Evolutionary conservation across 2,113 vertebrate species (phyloP).

Genomic region (Pantherophis guttatus): DNA sequence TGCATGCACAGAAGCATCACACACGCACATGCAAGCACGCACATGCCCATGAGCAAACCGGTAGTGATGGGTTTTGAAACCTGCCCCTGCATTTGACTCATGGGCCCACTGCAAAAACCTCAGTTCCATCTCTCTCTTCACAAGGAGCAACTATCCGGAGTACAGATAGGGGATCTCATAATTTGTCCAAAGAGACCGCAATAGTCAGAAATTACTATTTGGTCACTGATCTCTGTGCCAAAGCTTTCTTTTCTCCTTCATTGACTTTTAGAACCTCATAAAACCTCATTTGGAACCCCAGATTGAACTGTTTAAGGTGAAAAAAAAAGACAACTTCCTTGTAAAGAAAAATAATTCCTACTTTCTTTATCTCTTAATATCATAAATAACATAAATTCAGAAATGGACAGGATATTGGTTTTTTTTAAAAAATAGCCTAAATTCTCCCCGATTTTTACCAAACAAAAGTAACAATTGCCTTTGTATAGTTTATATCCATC

Average conservation of each 20-base stretch:
- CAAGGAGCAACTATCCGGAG: not conserved
- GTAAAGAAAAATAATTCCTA: not conserved
- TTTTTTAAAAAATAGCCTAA: not conserved
- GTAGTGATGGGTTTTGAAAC: no score
- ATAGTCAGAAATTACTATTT: not conserved
- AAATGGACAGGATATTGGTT: not conserved
- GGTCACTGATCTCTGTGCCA: not conserved
- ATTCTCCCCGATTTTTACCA: constrained; percentile 42
- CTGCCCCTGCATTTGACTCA: not conserved
- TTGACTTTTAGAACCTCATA: not conserved
- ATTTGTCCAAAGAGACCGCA: not conserved
- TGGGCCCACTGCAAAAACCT: not conserved
- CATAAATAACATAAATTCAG: constrained; percentile 10
- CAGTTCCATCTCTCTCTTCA: not conserved
- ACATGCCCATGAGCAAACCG: no score
- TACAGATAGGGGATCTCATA: not conserved
- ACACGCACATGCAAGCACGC: no score
- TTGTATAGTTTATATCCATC: constrained; percentile 35
- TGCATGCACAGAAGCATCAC: no score
- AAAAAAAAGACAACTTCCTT: constrained; percentile 2
- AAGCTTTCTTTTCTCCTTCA: not conserved
- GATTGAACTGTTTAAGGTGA: constrained; percentile 4
- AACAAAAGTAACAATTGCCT: not conserved
- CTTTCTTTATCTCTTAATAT: constrained; percentile 1
- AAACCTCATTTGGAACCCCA: not conserved